Evolutionary conservation across 64 coral and sea anemone species (phyloP), one percentile per base, ranked within the genome.

Genomic region (Dendrophyllia cribrosa): DNA sequence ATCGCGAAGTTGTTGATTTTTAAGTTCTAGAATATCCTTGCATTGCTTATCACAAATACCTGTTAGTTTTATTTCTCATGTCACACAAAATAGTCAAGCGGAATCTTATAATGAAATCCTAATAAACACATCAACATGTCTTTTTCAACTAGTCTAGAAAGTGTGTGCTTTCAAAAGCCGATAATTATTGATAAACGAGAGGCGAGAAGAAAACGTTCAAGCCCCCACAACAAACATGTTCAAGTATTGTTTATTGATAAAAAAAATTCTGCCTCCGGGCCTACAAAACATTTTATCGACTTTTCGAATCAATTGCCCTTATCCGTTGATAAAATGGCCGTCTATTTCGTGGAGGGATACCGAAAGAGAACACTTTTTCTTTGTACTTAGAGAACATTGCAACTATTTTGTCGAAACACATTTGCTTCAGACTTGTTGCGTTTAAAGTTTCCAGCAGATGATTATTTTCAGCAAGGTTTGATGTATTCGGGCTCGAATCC

Each of bases 31-130:
- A 50, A 51, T 46, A 6, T 67, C 16, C 20, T 50, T 50, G 61
- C 9, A 67, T 13, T 45, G 19, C 51, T 66, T 10, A 50, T 68
- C 20, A 17, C 62, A 65, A 68, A 44, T 82, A 26, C 24, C 79
- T 65, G 34, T 82, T 60, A 82, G 12, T 47, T n/a, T 43, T 43
- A 17, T 43, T 16, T 82, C 34, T 45, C 25, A 4, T 82, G 60
- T 68, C 25, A 61, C 43, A 10, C 17, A 67, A 68, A 84, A 4
- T 65, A 67, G 80, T 3, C 17, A 84, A 43, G 78, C 20, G 78
- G 23, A 82, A 82, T 60, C 43, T 82, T 9, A 64, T 45, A 82
- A 82, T 65, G 59, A 82, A 82, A 62, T 61, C 59, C 58, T 82
- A 64, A 82, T 82, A 82, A 82, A 20, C 78, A 64, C 6, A 64